Conservation (phyloP, 2,888 invertebrate species). For the Aphodius granarius region DNA sequence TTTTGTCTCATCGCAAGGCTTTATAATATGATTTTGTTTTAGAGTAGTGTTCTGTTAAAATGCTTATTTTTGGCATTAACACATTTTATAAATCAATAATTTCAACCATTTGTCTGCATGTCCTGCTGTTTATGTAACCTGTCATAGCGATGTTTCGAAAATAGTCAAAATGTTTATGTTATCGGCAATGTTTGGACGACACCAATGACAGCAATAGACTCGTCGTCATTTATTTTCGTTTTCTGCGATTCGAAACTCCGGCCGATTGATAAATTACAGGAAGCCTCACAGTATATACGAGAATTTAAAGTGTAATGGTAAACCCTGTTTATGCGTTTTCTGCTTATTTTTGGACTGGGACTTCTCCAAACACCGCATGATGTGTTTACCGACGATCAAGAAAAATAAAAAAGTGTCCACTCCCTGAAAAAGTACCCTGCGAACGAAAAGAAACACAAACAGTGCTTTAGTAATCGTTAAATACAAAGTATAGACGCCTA, state of each 20-base stretch:
- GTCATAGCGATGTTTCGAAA: background rate
- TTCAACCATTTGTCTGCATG: background rate
- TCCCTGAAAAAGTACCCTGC: background rate
- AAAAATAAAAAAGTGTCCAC: background rate
- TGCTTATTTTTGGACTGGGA: constrained; percentile 9
- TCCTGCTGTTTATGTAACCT: background rate
- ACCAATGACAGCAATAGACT: constrained; percentile 1
- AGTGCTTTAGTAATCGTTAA: background rate
- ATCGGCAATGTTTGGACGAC: background rate
- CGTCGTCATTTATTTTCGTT: constrained; percentile 6
- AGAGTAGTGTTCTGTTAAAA: no score
- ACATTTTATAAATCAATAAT: background rate
- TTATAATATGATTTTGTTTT: no score
- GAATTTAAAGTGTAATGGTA: constrained; percentile 3
- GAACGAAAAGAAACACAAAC: background rate
- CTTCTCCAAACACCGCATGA: background rate
- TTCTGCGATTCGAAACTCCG: background rate
- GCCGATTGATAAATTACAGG: constrained; percentile 12
- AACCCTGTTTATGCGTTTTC: constrained; percentile 1
- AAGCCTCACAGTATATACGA: background rate
- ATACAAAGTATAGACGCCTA: background rate
- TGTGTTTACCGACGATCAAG: background rate
- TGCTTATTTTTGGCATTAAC: no score
- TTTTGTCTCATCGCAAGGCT: background rate
- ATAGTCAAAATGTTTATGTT: background rate